Base-by-base conservation (phyloP, 2,797 vertebrate species). In the Pipistrellus nathusii region DNA sequence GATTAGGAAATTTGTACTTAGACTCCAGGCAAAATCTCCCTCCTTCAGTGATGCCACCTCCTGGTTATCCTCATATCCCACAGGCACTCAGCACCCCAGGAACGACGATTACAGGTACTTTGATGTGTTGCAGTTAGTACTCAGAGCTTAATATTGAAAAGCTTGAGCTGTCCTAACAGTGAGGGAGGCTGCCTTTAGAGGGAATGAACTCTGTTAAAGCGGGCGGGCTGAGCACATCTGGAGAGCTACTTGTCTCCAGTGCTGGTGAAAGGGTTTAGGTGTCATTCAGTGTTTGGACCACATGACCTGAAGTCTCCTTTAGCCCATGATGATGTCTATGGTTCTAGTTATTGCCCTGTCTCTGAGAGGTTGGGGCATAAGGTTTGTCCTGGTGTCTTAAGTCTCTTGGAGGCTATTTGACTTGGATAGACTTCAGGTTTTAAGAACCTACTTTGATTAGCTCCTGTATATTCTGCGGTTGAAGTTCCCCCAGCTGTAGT, bases 21-120 rank as follows among this genome's bases (percentile, higher is more conserved):
- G 99, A 99, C 97, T 98, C 99, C 59, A 99, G 99, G 98, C 99
- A 99, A 98, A 99, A 98, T 98, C 98, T 99, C 98, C 98, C 98
- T 86, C 96, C 99, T 85, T 97, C 98, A 46, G 99, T 99, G 98
- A 99, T 99, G 99, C 99, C 99, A 9, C 99, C 99, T 73, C 99
- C 99, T 85, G 99, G 98, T 93, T 99, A 99, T 94, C 98, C 99
- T 95, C 99, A 99, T 96, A 98, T 99, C 98, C 97, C 99, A 93
- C 99, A 98, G 93, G 98, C 98, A 32, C 99, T 99, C 98, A 99
- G 98, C 98, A 99, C 97, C 91, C 97, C 99, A 96, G 99, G 99
- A 97, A 98, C 98, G 96, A 98, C 98, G 6, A 99, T 99, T 98
- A 98, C 99, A 98, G 99, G 99, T 99, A 97, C 95, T 44, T 46